Base-by-base conservation (phyloP, 2,888 invertebrate species). In the Gastracanthus pulcherrimus region DNA sequence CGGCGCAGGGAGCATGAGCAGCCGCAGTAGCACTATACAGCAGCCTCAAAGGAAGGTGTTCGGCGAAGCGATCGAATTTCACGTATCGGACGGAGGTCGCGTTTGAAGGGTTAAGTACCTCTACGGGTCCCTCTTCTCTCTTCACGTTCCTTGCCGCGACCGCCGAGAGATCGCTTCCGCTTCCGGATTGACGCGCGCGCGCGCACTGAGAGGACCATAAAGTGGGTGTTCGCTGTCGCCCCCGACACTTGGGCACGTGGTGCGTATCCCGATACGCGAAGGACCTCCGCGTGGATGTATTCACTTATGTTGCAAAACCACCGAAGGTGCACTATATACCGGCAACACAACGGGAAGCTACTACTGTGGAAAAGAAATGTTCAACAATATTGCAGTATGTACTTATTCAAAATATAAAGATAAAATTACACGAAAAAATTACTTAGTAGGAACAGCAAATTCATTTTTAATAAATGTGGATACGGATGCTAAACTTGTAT, bases 101-200 rank as follows among this genome's bases (percentile, higher is more conserved):
- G 82, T 84, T 87, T 85, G 86, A 89, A 89, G 90, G 90, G 89
- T 89, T 90, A 89, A 89, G 88, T 86, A 83, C 81, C 82, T 85
- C 74, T 1, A 26, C 79, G 82, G 78, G 76, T 76, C 85, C 26
- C 77, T 45, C 1, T n/a, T 19, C 51, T 67, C n/a, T n/a, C n/a
- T n/a, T 75, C 64, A 67, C 58, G 19, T 76, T 55, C 19, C 82
- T 86, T 84, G 84, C 84, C 81, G 80, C 84, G 83, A 69, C 76
- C 76, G 74, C 64, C 75, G 86, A 91, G 89, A 86, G 87, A 86
- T 85, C 82, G 86, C 88, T 90, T 91, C 91, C 90, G 90, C 86
- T 91, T 91, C 90, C 91, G 91, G 89, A 89, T 90, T 88, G 89
- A 87, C 87, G 87, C 87, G 87, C 86, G 88, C n/a, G n/a, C n/a